These are phyloP conservation scores for Myodes glareolus DNA, from an alignment of 2,113 vertebrate species.

Conservation along the genomic window DNA sequence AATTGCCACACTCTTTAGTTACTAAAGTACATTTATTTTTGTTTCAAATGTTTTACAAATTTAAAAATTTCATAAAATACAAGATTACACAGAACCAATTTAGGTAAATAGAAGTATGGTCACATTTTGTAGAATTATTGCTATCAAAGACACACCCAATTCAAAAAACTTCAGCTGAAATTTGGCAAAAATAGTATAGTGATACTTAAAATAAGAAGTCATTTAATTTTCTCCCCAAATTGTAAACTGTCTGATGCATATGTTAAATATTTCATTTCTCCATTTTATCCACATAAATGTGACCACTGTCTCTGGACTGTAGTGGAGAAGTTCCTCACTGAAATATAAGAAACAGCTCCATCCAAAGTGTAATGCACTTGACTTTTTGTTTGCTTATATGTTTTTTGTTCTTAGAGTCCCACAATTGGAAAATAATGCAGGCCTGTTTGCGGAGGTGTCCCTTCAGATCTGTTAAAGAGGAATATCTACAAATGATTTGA, in stretches of 20 bases:
- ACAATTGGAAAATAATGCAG: neutral
- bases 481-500: neutral
- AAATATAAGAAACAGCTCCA: neutral
- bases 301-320: neutral
- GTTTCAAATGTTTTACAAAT: neutral
- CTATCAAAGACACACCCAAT: slow-evolving; percentile 13
- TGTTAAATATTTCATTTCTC: neutral
- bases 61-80: neutral
- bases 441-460: neutral
- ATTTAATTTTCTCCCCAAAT: neutral
- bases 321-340: neutral
- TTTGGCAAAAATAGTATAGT: neutral
- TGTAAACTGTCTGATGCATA: neutral
- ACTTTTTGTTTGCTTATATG: neutral
- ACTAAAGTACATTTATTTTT: slow-evolving; percentile 35
- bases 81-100: neutral
- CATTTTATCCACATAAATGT: neutral
- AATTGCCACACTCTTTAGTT: neutral
- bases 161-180: neutral
- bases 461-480: neutral
- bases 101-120: neutral
- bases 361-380: neutral
- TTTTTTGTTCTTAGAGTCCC: neutral
- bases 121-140: neutral
- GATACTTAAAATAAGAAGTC: slow-evolving; percentile 29